Base-by-base conservation (phyloP, 2,797 vertebrate genomes). In the Myiotriccus ornatus region DNA sequence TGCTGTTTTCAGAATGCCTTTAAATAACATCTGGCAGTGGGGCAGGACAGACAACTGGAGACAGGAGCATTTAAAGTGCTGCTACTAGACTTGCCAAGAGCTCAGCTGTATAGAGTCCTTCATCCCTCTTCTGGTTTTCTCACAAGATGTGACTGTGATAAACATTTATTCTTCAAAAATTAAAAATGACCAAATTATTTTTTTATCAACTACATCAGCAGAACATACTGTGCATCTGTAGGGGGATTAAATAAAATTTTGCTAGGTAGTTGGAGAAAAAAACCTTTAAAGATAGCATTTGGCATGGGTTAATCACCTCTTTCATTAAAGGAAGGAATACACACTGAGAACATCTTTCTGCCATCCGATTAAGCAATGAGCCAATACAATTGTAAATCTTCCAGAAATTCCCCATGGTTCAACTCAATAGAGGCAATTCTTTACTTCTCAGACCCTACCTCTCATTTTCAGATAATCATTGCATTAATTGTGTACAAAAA, bases 331-430 rank as follows among this genome's bases (percentile, higher is more conserved):
- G 97, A 97, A 96, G 52, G 93, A 97, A 93, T 90, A 60, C 97
- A 97, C 59, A 97, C 97, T 97, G 97, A 96, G 98, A 98, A 97
- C 96, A 97, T 97, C 96, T 97, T 97, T 97, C 95, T 98, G 95
- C 97, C 89, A 82, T 97, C 96, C 95, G 97, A 98, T 97, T 97
- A 97, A 98, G 97, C 98, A 98, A 98, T 98, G 97, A 98, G 94
- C 96, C 97, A 96, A 95, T 96, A 95, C 93, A 84, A 95, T 64
- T 97, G 90, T 97, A 98, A 98, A 98, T 98, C 97, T 98, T 97
- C 95, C 94, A 97, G 91, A 98, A 97, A 97, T 97, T 97, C 97
- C 97, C 97, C 87, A 96, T 79, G 95, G 97, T 95, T 98, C 95
- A 95, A 80, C 94, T 97, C 77, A 97, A 97, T 93, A 96, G 93